Base-by-base conservation (phyloP, 1,140 invertebrate genomes). In the Delia radicum region DNA sequence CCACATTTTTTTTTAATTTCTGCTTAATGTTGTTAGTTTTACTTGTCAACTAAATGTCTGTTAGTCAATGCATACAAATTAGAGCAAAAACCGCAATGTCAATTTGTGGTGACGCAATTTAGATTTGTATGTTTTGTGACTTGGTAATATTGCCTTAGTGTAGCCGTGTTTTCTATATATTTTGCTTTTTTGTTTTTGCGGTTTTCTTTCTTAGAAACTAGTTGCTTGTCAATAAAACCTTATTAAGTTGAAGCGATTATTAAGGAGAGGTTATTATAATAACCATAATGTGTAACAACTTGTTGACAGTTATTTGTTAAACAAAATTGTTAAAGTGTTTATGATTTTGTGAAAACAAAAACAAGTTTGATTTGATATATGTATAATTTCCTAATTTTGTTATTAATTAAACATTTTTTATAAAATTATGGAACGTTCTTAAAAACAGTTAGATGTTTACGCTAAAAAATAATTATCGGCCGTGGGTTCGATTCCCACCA, bases 1-100 rank as follows among this genome's bases (percentile, higher is more conserved):
- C 65, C 65, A 69, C 65, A 69, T 69, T 69, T 69, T 69, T 69
- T 29, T 31, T 28, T 31, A 31, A 0, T 67, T 15, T 67, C 18
- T n/a, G 12, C n/a, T 29, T 29, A 4, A 7, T 29, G 63, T 2
- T 3, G 6, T n/a, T 42, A 13, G 37, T 42, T 10, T 10, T 42
- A 15, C 8, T 42, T 42, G 37, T 42, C 37, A 42, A 10, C n/a
- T 15, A 10, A 42, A 42, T 69, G 31, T 37, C 65, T 33, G 29
- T 69, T 69, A 69, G 65, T 33, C 65, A 33, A 37, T 69, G 65
- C 65, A 69, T 69, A 69, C 65, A 69, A 69, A 69, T 69, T 69
- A 69, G 65, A 69, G 65, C 65, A 69, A 31, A 69, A 33, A 69
- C 65, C 65, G 65, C 65, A 69, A 69, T 69, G 65, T 69, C 65